Percentiles rank a stretch among this genome's conserved stretches.
Conservation (phyloP, 2,797 vertebrate species). For the Neostethus bicornis region DNA sequence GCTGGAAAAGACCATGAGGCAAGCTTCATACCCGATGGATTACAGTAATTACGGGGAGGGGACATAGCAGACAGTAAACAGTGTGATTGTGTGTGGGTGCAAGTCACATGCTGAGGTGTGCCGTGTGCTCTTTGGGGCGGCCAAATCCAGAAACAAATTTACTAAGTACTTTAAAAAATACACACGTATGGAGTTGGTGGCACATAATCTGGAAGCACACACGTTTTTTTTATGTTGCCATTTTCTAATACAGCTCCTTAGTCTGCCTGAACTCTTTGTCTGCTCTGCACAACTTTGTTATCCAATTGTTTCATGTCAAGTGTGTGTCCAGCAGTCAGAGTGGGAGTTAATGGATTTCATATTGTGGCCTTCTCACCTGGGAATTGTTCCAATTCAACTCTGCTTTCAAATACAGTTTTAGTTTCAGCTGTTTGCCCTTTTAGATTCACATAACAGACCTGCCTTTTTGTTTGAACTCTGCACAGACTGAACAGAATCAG, state of each 20-base stretch:
- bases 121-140: too few species aligned
- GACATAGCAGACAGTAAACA: too few species aligned
- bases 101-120: too few species aligned
- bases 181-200: not conserved
- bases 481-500: conserved; percentile 29
- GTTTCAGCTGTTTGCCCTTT: conserved; percentile 40
- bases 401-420: conserved; percentile 32
- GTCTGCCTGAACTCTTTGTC: conserved; percentile 4
- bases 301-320: conserved; percentile 22
- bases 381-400: conserved; percentile 30
- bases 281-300: conserved; percentile 12
- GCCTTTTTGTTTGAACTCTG: conserved; percentile 45
- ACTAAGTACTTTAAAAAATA: not conserved
- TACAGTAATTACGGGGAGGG: too few species aligned
- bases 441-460: conserved; percentile 29
- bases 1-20: too few species aligned
- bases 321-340: conserved; percentile 25
- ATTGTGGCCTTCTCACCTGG: conserved; percentile 30
- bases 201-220: not conserved
- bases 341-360: conserved; percentile 36
- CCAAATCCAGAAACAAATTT: too few species aligned
- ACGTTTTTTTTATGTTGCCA: not conserved
- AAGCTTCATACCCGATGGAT: too few species aligned
- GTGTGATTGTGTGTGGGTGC: too few species aligned
- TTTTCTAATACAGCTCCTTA: not conserved